phyloP scores from a whole-genome alignment of 2,888 invertebrate genomes.

The Hyppa rectilinea region DNA sequence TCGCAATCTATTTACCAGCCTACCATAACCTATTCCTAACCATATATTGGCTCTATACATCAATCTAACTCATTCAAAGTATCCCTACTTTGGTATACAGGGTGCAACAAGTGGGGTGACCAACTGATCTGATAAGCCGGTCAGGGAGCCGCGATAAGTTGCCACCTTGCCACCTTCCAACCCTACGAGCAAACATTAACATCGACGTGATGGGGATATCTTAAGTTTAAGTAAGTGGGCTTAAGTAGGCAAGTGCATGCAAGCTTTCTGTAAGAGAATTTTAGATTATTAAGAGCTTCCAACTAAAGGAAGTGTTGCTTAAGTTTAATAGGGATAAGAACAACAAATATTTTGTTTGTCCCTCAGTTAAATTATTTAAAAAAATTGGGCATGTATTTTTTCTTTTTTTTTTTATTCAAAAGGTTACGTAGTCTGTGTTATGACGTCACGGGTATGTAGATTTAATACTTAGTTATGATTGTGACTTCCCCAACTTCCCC shows the following conservation, averaged over 20 bases:
- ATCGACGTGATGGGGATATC: conserved; percentile 13
- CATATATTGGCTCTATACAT: conserved; percentile 20
- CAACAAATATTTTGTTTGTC: too few species aligned
- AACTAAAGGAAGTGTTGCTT: not conserved
- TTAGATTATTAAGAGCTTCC: conserved; percentile 12
- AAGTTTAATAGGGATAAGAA: too few species aligned
- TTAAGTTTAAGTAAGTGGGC: conserved; percentile 18
- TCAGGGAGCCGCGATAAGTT: conserved; percentile 55
- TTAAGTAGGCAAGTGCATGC: conserved; percentile 27
- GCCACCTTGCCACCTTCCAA: conserved; percentile 34
- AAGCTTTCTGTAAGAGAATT: conserved; percentile 8
- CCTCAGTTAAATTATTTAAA: too few species aligned
- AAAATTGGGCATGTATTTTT: too few species aligned
- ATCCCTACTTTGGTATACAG: conserved; percentile 15
- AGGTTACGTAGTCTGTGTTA: too few species aligned
- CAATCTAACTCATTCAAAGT: conserved; percentile 16
- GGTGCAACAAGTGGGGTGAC: conserved; percentile 69
- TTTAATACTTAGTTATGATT: too few species aligned
- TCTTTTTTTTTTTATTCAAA: too few species aligned
- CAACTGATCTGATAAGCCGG: conserved; percentile 68
- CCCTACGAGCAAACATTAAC: conserved; percentile 36
- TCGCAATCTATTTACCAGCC: too few species aligned
- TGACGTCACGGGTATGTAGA: too few species aligned
- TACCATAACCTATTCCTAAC: not conserved
- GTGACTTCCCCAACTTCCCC: too few species aligned